Conservation (phyloP, 2,113 vertebrate species). For the Orthochromis indermauri region DNA sequence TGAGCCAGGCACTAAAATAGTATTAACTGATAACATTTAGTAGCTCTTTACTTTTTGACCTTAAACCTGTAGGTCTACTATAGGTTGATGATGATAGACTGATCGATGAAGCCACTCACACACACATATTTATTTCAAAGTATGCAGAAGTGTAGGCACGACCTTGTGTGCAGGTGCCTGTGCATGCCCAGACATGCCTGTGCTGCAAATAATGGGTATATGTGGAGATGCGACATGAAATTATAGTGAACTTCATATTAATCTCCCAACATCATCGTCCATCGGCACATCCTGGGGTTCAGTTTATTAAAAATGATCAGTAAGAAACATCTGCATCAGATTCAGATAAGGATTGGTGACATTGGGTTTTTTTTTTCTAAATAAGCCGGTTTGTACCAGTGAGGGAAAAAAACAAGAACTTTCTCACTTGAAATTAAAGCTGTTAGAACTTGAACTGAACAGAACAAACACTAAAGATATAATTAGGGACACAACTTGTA, state of each 20-base stretch:
- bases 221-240: neutral
- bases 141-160: neutral
- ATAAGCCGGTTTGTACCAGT: neutral
- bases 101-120: neutral
- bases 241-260: neutral
- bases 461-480: neutral
- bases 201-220: neutral
- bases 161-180: neutral
- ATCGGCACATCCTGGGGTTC: neutral
- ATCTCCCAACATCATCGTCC: neutral
- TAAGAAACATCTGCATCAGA: neutral
- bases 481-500: neutral
- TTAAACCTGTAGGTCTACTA: neutral
- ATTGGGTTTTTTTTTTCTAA: fast-evolving
- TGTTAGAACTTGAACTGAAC: neutral
- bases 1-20: neutral
- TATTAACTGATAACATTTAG: neutral
- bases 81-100: neutral
- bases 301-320: neutral
- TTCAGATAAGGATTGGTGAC: neutral
- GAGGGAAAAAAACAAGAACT: neutral
- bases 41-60: neutral
- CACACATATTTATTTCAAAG: neutral
- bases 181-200: neutral
- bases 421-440: neutral